phyloP scores from a whole-genome alignment of 2,113 vertebrate genomes.

The Microtus ochrogaster region DNA sequence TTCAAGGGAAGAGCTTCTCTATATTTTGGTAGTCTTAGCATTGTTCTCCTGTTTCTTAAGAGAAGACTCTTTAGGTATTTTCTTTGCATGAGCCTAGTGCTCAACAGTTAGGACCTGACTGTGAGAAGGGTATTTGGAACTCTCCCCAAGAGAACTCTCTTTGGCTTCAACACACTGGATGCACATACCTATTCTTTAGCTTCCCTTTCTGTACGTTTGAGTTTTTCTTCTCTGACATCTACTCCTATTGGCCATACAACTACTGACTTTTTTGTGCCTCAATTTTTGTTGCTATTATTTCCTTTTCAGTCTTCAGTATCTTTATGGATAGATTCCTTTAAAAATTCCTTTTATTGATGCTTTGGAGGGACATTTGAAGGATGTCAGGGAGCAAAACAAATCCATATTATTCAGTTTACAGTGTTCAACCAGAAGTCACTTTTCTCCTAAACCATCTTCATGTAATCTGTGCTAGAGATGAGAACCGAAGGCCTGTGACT shows the following conservation, averaged over 20 bases:
- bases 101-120: not conserved
- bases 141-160: not conserved
- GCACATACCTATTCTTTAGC: not conserved
- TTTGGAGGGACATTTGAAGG: not conserved
- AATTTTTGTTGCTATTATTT: not conserved
- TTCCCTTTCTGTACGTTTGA: not conserved
- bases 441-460: not conserved
- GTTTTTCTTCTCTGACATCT: not conserved
- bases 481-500: not conserved
- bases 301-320: not conserved
- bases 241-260: not conserved
- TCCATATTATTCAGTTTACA: not conserved
- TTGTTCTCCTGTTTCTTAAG: not conserved
- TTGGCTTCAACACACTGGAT: not conserved
- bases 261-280: not conserved
- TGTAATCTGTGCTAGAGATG: not conserved
- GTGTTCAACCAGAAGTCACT: slow-evolving; percentile 21
- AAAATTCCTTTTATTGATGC: not conserved
- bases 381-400: not conserved
- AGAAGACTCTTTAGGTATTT: not conserved
- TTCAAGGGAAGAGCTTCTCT: not conserved
- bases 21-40: not conserved
- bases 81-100: not conserved
- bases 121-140: not conserved
- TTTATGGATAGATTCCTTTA: not conserved